A percentile compares a stretch with the other conserved stretches of the same genome.
These are phyloP conservation scores for Actenoides hombroni DNA, from an alignment of 2,113 vertebrate species.

Conservation along the genomic window DNA sequence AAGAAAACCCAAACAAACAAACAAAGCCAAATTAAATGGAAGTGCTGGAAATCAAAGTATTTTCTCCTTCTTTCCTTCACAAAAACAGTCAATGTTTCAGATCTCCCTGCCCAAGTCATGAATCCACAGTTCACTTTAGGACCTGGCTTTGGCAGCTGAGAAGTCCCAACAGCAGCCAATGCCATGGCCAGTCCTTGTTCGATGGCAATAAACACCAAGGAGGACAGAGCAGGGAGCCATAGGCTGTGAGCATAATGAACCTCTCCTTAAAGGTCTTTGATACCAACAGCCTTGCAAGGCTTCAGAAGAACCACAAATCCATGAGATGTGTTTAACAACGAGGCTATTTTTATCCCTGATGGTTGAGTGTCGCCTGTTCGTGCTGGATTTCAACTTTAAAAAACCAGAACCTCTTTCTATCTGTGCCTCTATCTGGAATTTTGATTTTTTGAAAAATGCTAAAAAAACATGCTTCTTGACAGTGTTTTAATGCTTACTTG, in stretches of 20 bases:
- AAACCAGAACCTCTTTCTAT: not conserved
- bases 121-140: not conserved
- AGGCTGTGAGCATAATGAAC: too few relatives aligned
- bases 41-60: not conserved
- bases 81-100: not conserved
- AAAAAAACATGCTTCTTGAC: not conserved
- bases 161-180: accelerated
- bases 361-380: not conserved
- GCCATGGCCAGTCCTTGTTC: accelerated
- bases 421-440: not conserved
- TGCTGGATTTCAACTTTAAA: not conserved
- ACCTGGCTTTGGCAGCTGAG: not conserved
- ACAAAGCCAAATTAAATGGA: not conserved
- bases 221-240: not conserved
- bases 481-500: not conserved
- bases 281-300: not conserved
- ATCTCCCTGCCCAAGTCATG: not conserved
- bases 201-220: not conserved
- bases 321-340: not conserved
- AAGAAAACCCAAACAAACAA: not conserved
- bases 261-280: not conserved
- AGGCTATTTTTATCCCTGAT: not conserved
- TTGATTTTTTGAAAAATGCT: not conserved
- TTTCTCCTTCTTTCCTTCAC: not conserved
- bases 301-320: not conserved